Conservation (phyloP, 2,113 vertebrate genomes). For the Prunella himalayana region DNA sequence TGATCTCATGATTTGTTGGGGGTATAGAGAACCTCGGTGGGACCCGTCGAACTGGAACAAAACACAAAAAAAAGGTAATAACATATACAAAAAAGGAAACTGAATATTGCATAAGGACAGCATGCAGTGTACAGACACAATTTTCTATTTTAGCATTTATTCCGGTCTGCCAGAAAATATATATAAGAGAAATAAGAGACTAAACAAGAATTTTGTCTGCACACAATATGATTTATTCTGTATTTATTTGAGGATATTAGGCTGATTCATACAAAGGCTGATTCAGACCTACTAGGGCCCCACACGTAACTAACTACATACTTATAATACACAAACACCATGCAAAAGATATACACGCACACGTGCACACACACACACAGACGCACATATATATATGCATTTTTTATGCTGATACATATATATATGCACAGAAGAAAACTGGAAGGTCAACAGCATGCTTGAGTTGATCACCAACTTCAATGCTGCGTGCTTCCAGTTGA, state of each 20-base stretch:
- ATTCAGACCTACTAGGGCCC: conserved; percentile 69
- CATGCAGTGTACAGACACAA: conserved; percentile 74
- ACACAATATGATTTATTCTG: conserved; percentile 55
- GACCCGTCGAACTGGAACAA: conserved; percentile 92
- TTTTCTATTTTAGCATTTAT: conserved; percentile 39
- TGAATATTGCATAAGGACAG: conserved; percentile 6
- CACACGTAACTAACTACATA: conserved; percentile 73
- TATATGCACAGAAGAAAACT: conserved; percentile 74
- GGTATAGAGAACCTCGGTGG: conserved; percentile 98
- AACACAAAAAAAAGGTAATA: conserved; percentile 71
- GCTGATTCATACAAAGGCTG: conserved; percentile 71
- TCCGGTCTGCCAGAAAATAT: conserved; percentile 31
- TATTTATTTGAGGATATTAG: conserved; percentile 63
- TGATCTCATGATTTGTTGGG: conserved; percentile 98
- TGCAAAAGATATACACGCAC: conserved; percentile 78
- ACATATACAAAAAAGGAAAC: conserved; percentile 63
- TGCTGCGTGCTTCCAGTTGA: conserved; percentile 83
- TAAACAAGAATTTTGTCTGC: conserved; percentile 69
- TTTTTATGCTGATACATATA: conserved; percentile 62
- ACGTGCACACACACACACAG: neutral
- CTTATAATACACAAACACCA: conserved; percentile 81
- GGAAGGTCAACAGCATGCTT: conserved; percentile 80
- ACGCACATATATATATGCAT: conserved; percentile 62
- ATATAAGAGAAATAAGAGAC: conserved; percentile 42
- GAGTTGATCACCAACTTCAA: conserved; percentile 80